Evolutionary conservation across 2,888 invertebrate species (phyloP).

Genomic region (Heteromyza rotundicornis): DNA sequence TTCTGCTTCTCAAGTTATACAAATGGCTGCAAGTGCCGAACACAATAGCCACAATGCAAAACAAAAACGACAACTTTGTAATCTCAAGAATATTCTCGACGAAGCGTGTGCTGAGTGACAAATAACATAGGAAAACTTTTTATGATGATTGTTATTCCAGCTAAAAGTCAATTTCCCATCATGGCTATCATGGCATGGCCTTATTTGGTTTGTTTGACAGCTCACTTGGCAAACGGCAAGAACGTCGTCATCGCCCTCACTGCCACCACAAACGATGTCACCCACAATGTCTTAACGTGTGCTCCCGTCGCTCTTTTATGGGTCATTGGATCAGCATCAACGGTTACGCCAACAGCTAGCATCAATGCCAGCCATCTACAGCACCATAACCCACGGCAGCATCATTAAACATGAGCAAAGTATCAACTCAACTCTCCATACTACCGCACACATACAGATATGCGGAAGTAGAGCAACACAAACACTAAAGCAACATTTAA

Average conservation of each 20-base stretch:
- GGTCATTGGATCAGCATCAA: slow-evolving; percentile 23
- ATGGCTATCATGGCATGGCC: not conserved
- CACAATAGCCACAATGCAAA: too few species aligned
- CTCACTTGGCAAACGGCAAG: slow-evolving; percentile 22
- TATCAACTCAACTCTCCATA: slow-evolving; percentile 42
- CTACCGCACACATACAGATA: slow-evolving; percentile 15
- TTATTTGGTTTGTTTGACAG: slow-evolving; percentile 21
- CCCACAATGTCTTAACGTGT: slow-evolving; percentile 4
- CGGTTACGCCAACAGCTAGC: not conserved
- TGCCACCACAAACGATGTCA: not conserved
- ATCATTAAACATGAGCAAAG: slow-evolving; percentile 53
- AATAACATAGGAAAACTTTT: not conserved
- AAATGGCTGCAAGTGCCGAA: too few species aligned
- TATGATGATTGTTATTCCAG: slow-evolving; percentile 11
- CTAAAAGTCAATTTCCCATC: slow-evolving; percentile 13
- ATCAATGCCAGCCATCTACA: not conserved
- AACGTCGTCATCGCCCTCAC: not conserved
- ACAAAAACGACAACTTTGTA: too few species aligned
- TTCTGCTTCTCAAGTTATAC: too few species aligned
- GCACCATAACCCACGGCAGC: slow-evolving; percentile 26
- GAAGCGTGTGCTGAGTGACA: not conserved
- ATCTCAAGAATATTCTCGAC: not conserved
- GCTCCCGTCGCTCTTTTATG: slow-evolving; percentile 17
- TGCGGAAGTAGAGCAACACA: not conserved
- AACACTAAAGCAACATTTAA: slow-evolving; percentile 3